phyloP scores from a whole-genome alignment of 2,113 vertebrate genomes.

The Tychaedon coryphoeus region DNA sequence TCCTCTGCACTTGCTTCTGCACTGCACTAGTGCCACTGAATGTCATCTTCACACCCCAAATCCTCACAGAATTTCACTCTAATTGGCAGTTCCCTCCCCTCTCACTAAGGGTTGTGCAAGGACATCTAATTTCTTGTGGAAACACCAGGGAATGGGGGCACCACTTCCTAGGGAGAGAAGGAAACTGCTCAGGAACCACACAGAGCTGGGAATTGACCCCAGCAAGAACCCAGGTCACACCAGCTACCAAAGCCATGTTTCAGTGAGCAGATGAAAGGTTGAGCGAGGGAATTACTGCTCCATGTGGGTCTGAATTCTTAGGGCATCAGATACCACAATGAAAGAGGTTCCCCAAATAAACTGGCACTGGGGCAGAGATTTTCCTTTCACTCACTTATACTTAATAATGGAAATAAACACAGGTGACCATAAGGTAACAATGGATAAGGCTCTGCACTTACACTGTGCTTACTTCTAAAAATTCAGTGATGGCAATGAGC shows the following conservation, averaged over 20 bases:
- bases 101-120: background rate
- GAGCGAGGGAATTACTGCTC: background rate
- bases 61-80: background rate
- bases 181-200: background rate
- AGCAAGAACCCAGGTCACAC: background rate
- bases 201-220: background rate
- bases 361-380: background rate
- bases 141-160: background rate
- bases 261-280: background rate
- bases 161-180: background rate
- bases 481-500: background rate
- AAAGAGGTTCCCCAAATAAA: background rate
- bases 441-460: background rate
- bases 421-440: background rate
- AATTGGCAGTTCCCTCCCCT: background rate
- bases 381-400: background rate
- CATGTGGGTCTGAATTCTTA: background rate
- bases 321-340: background rate
- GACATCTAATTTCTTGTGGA: background rate
- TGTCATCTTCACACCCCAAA: background rate
- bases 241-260: accelerated
- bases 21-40: background rate
- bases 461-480: background rate
- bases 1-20: background rate
- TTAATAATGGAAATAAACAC: background rate